Evolutionary conservation across 1,140 invertebrate species (phyloP).

Genomic region (Drosophila virilis): DNA sequence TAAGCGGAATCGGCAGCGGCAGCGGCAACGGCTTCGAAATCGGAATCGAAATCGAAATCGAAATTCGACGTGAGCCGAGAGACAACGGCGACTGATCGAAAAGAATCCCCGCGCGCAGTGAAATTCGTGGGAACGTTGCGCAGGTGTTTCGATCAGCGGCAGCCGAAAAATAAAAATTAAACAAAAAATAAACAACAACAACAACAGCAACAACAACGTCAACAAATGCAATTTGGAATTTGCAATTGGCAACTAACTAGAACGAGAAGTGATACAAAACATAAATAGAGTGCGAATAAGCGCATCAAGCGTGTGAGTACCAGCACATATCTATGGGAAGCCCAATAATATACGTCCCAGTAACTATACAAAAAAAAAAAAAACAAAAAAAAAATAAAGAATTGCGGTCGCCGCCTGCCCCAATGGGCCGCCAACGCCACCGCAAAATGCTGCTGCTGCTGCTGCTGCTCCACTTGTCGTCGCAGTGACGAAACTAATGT

Average conservation of each 20-base stretch:
- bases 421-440: conserved; percentile 53
- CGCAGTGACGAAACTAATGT: conserved; percentile 74
- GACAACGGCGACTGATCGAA: conserved; percentile 33
- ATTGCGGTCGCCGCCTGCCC: conserved; percentile 73
- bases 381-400: conserved; percentile 31
- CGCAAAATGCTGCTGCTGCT: conserved; percentile 40
- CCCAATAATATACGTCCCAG: conserved; percentile 73
- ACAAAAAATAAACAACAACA: neutral
- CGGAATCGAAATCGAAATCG: conserved; percentile 29
- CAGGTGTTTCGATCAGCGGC: conserved; percentile 40
- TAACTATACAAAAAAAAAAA: conserved; percentile 70
- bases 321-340: conserved; percentile 39
- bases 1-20: conserved; percentile 52
- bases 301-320: conserved; percentile 39
- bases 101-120: conserved; percentile 43
- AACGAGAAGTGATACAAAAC: conserved; percentile 44
- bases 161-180: neutral
- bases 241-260: conserved; percentile 28
- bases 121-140: conserved; percentile 45
- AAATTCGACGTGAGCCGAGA: conserved; percentile 33
- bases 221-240: conserved; percentile 30
- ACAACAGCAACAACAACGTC: conserved; percentile 13
- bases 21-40: conserved; percentile 34
- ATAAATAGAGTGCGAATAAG: conserved; percentile 49
- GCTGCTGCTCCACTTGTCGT: conserved; percentile 76